Base-by-base conservation (phyloP, 2,888 invertebrate genomes). In the Catocala fraxini region DNA sequence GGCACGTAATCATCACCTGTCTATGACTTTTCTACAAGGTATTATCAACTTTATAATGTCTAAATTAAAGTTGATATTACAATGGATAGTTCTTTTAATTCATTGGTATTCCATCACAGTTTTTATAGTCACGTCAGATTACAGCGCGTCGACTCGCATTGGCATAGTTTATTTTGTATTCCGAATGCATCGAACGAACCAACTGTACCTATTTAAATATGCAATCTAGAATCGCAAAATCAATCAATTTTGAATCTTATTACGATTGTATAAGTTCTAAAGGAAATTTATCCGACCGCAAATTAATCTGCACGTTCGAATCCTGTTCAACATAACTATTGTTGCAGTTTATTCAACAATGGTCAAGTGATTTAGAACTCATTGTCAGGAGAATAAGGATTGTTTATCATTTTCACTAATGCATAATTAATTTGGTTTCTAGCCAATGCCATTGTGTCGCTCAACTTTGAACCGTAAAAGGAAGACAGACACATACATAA, bases 391-490 rank as follows among this genome's bases (percentile, higher is more conserved):
- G 53, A 65, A 65, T 73, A 79, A 63, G 61, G 53, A 13, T 65
- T 56, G 25, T 66, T 54, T 62, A 33, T 54, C 48, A 58, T 49
- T 62, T 64, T 58, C 34, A 58, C 43, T n/a, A 51, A 48, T 57
- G 55, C 35, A 68, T 65, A 64, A 62, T 60, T 70, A 68, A 70
- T 51, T 54, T 65, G 61, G 68, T 71, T 67, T 65, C 63, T 70
- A 73, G 70, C 56, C 77, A 75, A 65, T 83, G 76, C 69, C 73
- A 78, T 80, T 79, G 81, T 84, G 80, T 82, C 75, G 81, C 85
- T 83, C 77, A 85, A 87, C 84, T 87, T 85, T 87, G 85, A 83
- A 83, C 88, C 82, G 71, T 84, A 85, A 82, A 87, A 77, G 86
- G 87, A 70, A 68, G 68, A 61, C 52, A 73, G 76, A 75, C 74